A percentile compares a stretch with the other conserved stretches of the same genome.
Conservation (phyloP, 1,140 invertebrate genomes). For the Trigoniulus corallinus region DNA sequence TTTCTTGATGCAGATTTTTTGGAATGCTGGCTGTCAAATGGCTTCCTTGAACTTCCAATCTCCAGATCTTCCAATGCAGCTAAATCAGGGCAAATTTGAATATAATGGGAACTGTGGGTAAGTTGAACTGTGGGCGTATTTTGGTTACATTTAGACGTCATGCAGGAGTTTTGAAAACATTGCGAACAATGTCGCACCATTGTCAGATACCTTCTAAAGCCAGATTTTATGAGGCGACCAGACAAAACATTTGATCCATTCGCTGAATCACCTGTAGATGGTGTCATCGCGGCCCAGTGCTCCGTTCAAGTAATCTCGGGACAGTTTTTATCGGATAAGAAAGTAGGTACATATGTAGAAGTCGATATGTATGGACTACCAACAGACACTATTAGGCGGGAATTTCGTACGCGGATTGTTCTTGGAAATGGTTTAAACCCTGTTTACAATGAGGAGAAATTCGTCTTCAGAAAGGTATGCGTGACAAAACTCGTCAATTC, state of each 20-base stretch:
- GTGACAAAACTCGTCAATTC: neutral
- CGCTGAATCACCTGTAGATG: slow-evolving; percentile 96
- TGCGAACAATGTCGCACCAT: neutral
- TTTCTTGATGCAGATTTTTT: slow-evolving; percentile 35
- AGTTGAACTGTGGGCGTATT: slow-evolving; percentile 11
- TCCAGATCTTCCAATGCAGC: slow-evolving; percentile 95
- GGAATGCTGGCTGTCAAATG: slow-evolving; percentile 79
- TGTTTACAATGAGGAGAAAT: slow-evolving; percentile 95
- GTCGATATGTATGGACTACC: slow-evolving; percentile 99
- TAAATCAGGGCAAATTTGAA: slow-evolving; percentile 99
- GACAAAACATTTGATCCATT: slow-evolving; percentile 98
- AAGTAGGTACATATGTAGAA: slow-evolving; percentile 96
- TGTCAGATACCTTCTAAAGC: slow-evolving; percentile 93
- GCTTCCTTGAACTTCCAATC: slow-evolving; percentile 99
- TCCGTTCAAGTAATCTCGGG: slow-evolving; percentile 96
- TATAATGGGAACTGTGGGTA: slow-evolving; percentile 70
- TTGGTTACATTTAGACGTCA: neutral
- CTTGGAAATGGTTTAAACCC: slow-evolving; percentile 94
- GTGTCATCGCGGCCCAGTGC: slow-evolving; percentile 97
- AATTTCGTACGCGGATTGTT: slow-evolving; percentile 90
- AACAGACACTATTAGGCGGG: slow-evolving; percentile 95
- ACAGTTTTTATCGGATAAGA: slow-evolving; percentile 98
- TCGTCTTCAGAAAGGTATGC: slow-evolving; percentile 85
- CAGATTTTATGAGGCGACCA: slow-evolving; percentile 94
- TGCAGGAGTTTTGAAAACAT: neutral